Evolutionary conservation across 2,797 vertebrate species (phyloP).

Genomic region (Vipera latastei): DNA sequence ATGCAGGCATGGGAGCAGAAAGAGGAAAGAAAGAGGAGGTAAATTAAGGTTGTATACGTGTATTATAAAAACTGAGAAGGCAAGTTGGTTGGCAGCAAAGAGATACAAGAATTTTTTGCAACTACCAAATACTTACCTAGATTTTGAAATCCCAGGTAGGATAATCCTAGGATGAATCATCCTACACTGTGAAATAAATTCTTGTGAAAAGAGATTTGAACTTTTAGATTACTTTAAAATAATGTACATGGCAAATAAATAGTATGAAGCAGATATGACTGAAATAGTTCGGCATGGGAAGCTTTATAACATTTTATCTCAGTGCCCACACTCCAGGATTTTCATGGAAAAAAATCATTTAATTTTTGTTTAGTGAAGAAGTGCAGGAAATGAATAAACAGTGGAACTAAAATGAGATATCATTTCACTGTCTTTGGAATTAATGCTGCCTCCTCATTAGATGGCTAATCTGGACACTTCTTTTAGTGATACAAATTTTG

Average conservation of each 20-base stretch:
- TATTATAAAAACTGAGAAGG: neutral
- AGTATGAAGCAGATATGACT: neutral
- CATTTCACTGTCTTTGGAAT: neutral
- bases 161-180: neutral
- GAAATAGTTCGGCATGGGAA: neutral
- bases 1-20: neutral
- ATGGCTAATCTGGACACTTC: conserved; percentile 4
- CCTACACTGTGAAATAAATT: neutral
- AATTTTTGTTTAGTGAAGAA: neutral
- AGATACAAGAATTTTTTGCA: neutral
- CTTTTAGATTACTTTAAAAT: neutral
- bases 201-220: neutral
- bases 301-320: conserved; percentile 2
- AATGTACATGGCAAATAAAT: neutral
- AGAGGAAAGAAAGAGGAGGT: neutral
- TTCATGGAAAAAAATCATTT: neutral
- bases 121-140: neutral
- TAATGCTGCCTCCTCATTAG: neutral
- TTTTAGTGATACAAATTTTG: neutral
- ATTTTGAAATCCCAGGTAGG: neutral
- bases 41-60: neutral
- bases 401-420: neutral
- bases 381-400: conserved; percentile 5
- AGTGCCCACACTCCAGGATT: neutral
- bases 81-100: neutral